A percentile compares a stretch with the other conserved stretches of the same genome.
Conservation (phyloP, 92 coral and sea anemone genomes). For the Muricea muricata region DNA sequence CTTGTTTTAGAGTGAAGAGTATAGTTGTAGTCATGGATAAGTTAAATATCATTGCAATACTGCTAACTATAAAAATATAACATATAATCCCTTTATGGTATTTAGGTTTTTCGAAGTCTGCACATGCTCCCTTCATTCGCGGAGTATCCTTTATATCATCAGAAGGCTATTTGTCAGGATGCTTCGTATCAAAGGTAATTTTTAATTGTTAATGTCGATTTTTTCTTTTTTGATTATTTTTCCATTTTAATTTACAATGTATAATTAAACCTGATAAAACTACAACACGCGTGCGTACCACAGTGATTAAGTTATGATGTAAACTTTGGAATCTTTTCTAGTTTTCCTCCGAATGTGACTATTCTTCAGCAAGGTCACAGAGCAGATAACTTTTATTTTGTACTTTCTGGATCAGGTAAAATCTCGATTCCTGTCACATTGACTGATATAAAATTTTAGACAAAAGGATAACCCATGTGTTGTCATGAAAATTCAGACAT, state of each 20-base stretch:
- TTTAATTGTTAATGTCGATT: too few relatives aligned
- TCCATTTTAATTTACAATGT: too few relatives aligned
- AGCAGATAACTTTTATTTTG: constrained; percentile 66
- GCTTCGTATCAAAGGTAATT: constrained; percentile 93
- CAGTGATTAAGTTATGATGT: too few relatives aligned
- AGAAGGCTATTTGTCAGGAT: constrained; percentile 84
- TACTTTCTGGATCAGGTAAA: constrained; percentile 64
- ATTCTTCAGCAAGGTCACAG: constrained; percentile 62
- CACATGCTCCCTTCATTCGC: constrained; percentile 86
- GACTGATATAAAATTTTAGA: too few relatives aligned
- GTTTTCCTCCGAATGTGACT: constrained; percentile 84
- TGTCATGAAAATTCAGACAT: too few relatives aligned
- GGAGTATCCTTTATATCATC: constrained; percentile 94
- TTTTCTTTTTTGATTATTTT: too few relatives aligned
- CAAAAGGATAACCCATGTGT: too few relatives aligned
- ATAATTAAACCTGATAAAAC: neutral
- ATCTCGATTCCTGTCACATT: neutral
- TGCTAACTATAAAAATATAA: too few relatives aligned
- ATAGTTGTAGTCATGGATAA: too few relatives aligned
- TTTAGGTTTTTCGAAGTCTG: constrained; percentile 55
- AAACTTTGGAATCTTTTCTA: too few relatives aligned
- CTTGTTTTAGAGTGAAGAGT: too few relatives aligned
- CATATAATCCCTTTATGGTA: constrained; percentile 43
- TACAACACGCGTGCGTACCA: neutral
- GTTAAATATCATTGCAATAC: too few relatives aligned